These are phyloP conservation scores for Eurytoma californica DNA, from an alignment of 2,888 invertebrate genomes.

Conservation along the genomic window DNA sequence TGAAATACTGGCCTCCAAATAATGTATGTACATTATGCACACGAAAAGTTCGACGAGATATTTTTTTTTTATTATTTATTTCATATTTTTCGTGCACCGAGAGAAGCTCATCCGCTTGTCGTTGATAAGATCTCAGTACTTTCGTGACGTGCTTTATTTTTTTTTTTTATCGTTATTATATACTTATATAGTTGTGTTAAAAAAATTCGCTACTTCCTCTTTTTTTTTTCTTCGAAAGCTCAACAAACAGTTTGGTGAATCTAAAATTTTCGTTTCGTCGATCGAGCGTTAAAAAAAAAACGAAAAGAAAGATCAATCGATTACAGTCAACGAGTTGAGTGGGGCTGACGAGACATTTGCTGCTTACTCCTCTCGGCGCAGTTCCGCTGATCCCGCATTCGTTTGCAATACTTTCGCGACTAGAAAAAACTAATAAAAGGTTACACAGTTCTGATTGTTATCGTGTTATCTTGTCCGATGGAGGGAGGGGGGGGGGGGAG, in stretches of 20 bases:
- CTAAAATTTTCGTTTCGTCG: no score
- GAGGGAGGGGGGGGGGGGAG: no score
- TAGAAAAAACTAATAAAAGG: not conserved
- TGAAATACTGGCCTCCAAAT: conserved; percentile 23
- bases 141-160: not conserved
- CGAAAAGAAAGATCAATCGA: no score
- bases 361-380: conserved; percentile 17
- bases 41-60: conserved; percentile 19
- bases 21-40: conserved; percentile 37
- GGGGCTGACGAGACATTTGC: conserved; percentile 13
- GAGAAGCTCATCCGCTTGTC: conserved; percentile 6
- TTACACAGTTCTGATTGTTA: not conserved
- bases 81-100: not conserved
- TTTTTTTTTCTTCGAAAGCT: not conserved
- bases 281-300: no score
- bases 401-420: conserved; percentile 21
- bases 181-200: no score
- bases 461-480: not conserved
- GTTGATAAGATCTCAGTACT: no score
- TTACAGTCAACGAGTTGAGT: not conserved
- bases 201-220: not conserved
- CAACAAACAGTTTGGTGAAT: not conserved
- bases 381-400: not conserved
- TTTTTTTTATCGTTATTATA: not conserved
- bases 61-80: not conserved